These are phyloP conservation scores for Scytalopus superciliaris DNA, from an alignment of 2,113 vertebrate species.

Conservation along the genomic window DNA sequence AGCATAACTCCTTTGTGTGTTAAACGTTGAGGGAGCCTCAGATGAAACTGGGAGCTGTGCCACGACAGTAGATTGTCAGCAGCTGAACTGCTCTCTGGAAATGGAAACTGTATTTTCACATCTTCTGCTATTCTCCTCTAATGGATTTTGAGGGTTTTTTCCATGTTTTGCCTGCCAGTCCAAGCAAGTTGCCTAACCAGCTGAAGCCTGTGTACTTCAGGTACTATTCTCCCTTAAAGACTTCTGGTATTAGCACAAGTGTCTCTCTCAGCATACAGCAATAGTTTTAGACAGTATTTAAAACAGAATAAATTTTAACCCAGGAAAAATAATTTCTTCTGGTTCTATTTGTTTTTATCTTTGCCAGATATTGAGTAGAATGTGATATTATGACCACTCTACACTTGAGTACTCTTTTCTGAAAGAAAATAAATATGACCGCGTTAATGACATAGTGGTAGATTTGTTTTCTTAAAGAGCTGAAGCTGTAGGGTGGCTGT, in stretches of 20 bases:
- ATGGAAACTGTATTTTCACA: neutral
- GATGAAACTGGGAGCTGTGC: neutral
- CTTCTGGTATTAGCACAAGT: neutral
- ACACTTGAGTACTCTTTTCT: neutral
- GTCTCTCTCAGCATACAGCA: neutral
- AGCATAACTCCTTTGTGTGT: neutral
- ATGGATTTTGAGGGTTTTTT: accelerated
- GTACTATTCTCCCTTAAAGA: neutral
- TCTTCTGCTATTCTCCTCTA: neutral
- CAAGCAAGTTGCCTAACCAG: neutral
- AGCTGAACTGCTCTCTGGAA: neutral
- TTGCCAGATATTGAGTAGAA: neutral
- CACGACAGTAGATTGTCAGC: neutral
- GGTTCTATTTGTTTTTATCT: neutral
- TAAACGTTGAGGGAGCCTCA: neutral
- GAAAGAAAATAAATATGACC: neutral
- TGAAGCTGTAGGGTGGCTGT: neutral
- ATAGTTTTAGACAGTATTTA: neutral
- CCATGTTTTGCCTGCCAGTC: neutral
- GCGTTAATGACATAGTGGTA: neutral
- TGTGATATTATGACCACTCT: neutral
- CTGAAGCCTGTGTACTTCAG: neutral
- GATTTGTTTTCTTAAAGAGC: neutral
- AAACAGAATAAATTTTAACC: neutral
- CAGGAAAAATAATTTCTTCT: neutral